Percentiles rank a stretch among this genome's conserved stretches.
phyloP scores from a whole-genome alignment of 1,140 invertebrate genomes.

The Neodiprion lecontei region DNA sequence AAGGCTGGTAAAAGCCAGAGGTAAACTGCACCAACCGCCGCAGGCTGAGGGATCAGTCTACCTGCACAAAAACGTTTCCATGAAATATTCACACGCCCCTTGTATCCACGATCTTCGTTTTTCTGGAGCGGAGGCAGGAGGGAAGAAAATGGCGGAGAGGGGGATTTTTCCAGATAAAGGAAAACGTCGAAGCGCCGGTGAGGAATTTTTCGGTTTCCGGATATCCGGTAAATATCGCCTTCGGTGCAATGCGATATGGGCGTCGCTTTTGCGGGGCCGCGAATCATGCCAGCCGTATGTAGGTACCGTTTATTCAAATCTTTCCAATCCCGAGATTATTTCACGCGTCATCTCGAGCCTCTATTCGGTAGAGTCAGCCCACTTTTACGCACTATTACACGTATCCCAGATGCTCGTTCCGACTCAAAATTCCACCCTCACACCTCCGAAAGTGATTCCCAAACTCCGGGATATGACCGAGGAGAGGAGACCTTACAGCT shows the following conservation, averaged over 20 bases:
- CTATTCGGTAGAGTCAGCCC: background rate
- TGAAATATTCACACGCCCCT: background rate
- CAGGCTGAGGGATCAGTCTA: background rate
- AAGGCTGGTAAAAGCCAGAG: background rate
- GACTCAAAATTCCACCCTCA: conserved; percentile 7
- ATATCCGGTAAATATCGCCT: background rate
- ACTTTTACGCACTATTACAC: conserved; percentile 16
- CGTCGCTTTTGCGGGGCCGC: background rate
- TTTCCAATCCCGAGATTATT: conserved; percentile 16
- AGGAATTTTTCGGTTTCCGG: too few relatives aligned
- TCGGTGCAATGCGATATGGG: background rate
- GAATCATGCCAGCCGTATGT: background rate
- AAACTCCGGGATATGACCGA: background rate
- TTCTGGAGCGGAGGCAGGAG: too few relatives aligned
- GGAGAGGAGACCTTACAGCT: background rate
- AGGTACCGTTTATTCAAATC: conserved; percentile 12
- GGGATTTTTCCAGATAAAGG: too few relatives aligned
- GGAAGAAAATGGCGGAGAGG: too few relatives aligned
- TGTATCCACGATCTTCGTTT: background rate
- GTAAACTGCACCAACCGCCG: background rate
- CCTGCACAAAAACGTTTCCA: background rate
- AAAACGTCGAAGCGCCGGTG: too few relatives aligned
- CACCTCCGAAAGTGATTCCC: conserved; percentile 3
- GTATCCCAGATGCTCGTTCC: conserved; percentile 13
- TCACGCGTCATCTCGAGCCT: conserved; percentile 8